These are phyloP conservation scores for Phortica magna DNA, from an alignment of 2,888 invertebrate species.

Conservation along the genomic window DNA sequence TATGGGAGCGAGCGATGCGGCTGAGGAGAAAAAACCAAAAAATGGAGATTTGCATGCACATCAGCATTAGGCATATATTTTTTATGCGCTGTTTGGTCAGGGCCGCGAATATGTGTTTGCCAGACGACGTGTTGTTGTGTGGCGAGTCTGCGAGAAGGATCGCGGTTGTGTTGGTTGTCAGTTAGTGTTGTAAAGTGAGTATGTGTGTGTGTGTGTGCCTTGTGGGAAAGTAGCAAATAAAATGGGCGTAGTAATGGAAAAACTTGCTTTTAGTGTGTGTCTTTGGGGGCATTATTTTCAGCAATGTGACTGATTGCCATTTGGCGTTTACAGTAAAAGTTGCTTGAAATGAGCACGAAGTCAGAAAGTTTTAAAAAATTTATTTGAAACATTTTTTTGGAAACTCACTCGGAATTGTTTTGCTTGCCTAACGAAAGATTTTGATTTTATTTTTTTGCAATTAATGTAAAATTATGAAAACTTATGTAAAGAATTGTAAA, in stretches of 20 bases:
- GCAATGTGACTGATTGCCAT: constrained; percentile 32
- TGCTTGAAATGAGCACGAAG: not conserved
- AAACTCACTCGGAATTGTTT: not conserved
- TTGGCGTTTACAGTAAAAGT: constrained; percentile 13
- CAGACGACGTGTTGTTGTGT: too few relatives aligned
- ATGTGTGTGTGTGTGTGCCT: constrained; percentile 3
- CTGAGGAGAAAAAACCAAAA: constrained; percentile 31
- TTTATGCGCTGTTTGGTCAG: not conserved
- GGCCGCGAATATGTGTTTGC: not conserved
- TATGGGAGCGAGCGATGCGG: not conserved
- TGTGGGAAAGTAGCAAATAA: not conserved
- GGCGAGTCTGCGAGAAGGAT: too few relatives aligned
- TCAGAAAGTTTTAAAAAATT: not conserved
- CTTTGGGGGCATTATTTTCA: not conserved
- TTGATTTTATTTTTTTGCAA: too few relatives aligned
- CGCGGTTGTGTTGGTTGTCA: not conserved
- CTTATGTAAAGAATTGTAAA: too few relatives aligned
- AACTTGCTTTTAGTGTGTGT: not conserved
- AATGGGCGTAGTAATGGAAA: constrained; percentile 9
- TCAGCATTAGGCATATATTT: constrained; percentile 63
- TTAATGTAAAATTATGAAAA: too few relatives aligned
- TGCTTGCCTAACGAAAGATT: too few relatives aligned
- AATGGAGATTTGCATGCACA: constrained; percentile 70
- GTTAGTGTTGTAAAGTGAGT: not conserved
- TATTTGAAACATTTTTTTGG: not conserved